phyloP scores from a whole-genome alignment of 2,113 vertebrate species.

The Dromaius novaehollandiae region DNA sequence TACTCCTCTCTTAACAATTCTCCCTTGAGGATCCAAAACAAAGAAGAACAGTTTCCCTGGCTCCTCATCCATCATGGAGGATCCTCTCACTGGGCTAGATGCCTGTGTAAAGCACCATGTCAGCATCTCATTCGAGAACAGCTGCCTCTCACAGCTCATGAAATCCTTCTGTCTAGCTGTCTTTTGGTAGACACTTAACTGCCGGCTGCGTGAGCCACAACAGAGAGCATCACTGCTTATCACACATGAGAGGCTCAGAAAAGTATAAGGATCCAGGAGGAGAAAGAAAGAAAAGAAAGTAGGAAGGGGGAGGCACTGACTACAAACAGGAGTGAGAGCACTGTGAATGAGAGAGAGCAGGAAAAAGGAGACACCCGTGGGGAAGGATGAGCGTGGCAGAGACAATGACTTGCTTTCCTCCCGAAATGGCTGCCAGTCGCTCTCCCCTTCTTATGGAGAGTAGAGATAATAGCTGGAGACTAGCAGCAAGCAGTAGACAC shows the following conservation, averaged over 20 bases:
- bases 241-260: not conserved
- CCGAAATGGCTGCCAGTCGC: not conserved
- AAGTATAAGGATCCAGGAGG: not conserved
- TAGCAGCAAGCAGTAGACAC: not conserved
- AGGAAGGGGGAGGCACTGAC: not conserved
- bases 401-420: not conserved
- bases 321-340: not conserved
- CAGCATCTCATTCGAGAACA: constrained; percentile 50
- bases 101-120: constrained; percentile 16
- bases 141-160: constrained; percentile 63
- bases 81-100: constrained; percentile 26
- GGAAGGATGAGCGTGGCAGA: not conserved
- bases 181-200: constrained; percentile 59
- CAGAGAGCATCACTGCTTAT: constrained; percentile 38
- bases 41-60: constrained; percentile 1
- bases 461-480: not conserved
- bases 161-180: constrained; percentile 61
- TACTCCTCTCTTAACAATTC: constrained; percentile 41
- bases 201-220: constrained; percentile 45
- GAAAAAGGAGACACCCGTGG: not conserved
- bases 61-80: constrained; percentile 35
- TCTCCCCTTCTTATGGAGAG: not conserved
- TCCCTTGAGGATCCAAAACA: constrained; percentile 7
- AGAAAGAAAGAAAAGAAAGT: not conserved
- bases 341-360: not conserved